These are phyloP conservation scores for Yponomeuta malinellus DNA, from an alignment of 2,888 invertebrate species.

Conservation along the genomic window DNA sequence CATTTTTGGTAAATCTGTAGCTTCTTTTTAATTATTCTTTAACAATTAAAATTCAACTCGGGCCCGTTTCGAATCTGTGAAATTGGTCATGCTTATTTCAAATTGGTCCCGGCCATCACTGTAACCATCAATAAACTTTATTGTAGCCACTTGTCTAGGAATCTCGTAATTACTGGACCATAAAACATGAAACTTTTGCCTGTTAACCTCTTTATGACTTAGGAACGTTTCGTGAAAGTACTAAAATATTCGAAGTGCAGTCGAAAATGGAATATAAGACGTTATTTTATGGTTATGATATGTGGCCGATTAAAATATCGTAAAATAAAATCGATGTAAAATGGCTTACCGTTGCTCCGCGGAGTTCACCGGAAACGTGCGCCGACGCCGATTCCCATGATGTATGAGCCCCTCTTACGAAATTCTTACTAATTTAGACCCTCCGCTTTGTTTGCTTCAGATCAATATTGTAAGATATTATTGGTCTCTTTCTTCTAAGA, in stretches of 20 bases:
- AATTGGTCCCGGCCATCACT: slow-evolving; percentile 55
- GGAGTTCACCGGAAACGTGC: slow-evolving; percentile 46
- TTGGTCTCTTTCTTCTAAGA: slow-evolving; percentile 36
- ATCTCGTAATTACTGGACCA: slow-evolving; percentile 47
- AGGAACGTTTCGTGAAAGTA: slow-evolving; percentile 6
- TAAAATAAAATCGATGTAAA: background rate
- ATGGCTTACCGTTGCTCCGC: background rate
- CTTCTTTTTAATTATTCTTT: slow-evolving; percentile 65
- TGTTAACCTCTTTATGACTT: slow-evolving; percentile 1
- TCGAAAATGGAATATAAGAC: background rate
- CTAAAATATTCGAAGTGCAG: slow-evolving; percentile 3
- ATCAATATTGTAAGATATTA: slow-evolving; percentile 43
- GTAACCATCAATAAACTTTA: slow-evolving; percentile 68
- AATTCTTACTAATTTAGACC: slow-evolving; percentile 58
- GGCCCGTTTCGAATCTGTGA: slow-evolving; percentile 46
- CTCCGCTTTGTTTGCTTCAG: slow-evolving; percentile 30
- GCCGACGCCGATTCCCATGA: slow-evolving; percentile 62
- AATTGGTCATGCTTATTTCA: slow-evolving; percentile 56
- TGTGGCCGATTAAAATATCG: background rate
- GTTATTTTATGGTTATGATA: background rate
- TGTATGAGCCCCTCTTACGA: slow-evolving; percentile 61
- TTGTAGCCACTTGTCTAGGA: slow-evolving; percentile 67
- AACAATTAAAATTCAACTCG: slow-evolving; percentile 52
- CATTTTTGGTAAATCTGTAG: slow-evolving; percentile 39
- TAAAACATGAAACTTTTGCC: slow-evolving; percentile 33